These are phyloP conservation scores for Opisthograptis luteolata DNA, from an alignment of 2,888 invertebrate species.

Conservation along the genomic window DNA sequence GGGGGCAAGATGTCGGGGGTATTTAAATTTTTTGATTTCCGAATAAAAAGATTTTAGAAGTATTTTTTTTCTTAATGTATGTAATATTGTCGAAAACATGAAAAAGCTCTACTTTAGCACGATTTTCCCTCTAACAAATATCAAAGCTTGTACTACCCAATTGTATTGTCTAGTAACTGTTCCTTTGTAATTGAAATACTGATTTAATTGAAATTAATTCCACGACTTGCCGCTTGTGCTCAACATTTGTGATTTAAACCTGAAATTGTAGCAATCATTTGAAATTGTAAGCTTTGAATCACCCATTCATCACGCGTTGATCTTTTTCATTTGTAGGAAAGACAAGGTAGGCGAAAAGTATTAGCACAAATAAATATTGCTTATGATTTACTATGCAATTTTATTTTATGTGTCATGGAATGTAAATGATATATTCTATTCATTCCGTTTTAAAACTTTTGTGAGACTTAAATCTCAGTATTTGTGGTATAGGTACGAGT, in stretches of 20 bases:
- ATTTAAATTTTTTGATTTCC: too few species aligned
- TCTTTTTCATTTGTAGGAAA: constrained; percentile 25
- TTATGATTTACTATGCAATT: not conserved
- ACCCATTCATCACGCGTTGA: constrained; percentile 56
- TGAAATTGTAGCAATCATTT: constrained; percentile 62
- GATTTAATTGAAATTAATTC: constrained; percentile 51
- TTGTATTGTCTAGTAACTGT: constrained; percentile 4
- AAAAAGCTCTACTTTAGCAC: too few species aligned
- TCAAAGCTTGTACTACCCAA: not conserved
- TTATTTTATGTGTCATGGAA: too few species aligned
- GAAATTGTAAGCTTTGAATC: constrained; percentile 65
- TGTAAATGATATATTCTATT: too few species aligned
- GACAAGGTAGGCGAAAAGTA: not conserved
- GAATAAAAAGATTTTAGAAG: too few species aligned
- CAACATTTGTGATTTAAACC: constrained; percentile 69
- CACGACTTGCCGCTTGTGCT: constrained; percentile 52
- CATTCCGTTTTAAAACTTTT: too few species aligned
- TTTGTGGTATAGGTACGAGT: too few species aligned
- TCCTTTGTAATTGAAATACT: constrained; percentile 3
- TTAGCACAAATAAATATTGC: constrained; percentile 1
- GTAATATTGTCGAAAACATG: too few species aligned
- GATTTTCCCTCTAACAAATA: not conserved
- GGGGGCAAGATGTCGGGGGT: too few species aligned
- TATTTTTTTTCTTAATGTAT: too few species aligned
- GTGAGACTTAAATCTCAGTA: too few species aligned